Evolutionary conservation across 2,888 invertebrate species (phyloP), one percentile per base, ranked within the genome.

Genomic region (Leptothorax acervorum): DNA sequence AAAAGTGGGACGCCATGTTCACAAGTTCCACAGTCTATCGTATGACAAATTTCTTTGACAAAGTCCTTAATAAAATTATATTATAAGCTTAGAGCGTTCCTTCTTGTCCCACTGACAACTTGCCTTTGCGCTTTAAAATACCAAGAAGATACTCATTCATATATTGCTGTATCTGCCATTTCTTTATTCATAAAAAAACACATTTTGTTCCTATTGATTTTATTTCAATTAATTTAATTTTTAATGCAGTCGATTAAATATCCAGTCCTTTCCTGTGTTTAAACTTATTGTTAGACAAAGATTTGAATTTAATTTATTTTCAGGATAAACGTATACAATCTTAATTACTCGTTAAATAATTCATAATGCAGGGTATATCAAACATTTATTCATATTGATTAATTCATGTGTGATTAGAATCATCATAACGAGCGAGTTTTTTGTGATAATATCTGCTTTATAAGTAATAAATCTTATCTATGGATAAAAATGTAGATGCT

Each of bases 1-100:
- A 62, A 62, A 62, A 62, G n/a, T 18, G n/a, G 35, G 11, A 11
- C n/a, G 11, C n/a, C n/a, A 62, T 35, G 35, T 62, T 62, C 18
- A 35, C 18, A 62, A 71, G 5, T 68, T 48, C 23, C 15, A 55
- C 35, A 35, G 23, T 76, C 48, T 23, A 63, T 76, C 75, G 45
- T 39, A 45, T 45, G 45, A 31, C 45, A 75, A 62, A 35, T 75
- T 62, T 62, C 62, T 75, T 62, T 60, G 45, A 62, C 62, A 48
- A 75, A 62, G 62, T 48, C 62, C 48, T 62, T 4, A 18, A 62
- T 15, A 48, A 31, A 51, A 48, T 57, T 63, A 63, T 39, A 39
- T 62, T 42, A 57, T 11, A n/a, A 73, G 74, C 15, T 57, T 23
- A 53, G 2, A 60, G 31, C 28, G 57, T 3, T 23, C 8, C 3